Percentiles rank a stretch among this genome's conserved stretches.
phyloP scores from a whole-genome alignment of 2,113 vertebrate genomes.

The Rhea pennata region DNA sequence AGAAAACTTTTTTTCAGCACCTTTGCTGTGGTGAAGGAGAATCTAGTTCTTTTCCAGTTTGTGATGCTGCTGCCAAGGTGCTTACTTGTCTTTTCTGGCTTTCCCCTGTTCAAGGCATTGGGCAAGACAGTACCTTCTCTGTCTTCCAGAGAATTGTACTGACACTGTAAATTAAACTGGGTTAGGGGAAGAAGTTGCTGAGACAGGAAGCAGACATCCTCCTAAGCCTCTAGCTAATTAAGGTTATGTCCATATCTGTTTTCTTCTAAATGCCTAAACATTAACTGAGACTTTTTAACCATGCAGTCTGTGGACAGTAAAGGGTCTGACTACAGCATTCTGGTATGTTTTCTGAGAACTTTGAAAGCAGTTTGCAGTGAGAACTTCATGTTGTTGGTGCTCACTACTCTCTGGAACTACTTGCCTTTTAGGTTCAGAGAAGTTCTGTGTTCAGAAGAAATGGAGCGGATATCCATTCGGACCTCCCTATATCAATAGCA shows the following conservation, averaged over 20 bases:
- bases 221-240: background rate
- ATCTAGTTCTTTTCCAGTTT: background rate
- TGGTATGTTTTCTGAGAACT: background rate
- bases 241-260: background rate
- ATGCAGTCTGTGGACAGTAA: background rate
- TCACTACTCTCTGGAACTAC: background rate
- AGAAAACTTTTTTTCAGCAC: background rate
- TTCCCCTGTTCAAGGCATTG: background rate
- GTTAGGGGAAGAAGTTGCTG: background rate
- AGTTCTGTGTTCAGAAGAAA: constrained; percentile 92
- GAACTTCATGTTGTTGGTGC: background rate
- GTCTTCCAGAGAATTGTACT: background rate
- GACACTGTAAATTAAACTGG: background rate
- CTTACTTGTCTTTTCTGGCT: background rate
- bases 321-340: background rate
- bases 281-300: background rate
- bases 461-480: constrained; percentile 94
- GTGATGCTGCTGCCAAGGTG: background rate
- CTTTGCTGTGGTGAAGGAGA: background rate
- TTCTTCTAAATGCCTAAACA: background rate
- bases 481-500: constrained; percentile 89
- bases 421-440: constrained; percentile 87
- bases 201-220: background rate
- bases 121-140: background rate
- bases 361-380: background rate